phyloP scores from a whole-genome alignment of 2,797 vertebrate species.

The Hyperoplus immaculatus region DNA sequence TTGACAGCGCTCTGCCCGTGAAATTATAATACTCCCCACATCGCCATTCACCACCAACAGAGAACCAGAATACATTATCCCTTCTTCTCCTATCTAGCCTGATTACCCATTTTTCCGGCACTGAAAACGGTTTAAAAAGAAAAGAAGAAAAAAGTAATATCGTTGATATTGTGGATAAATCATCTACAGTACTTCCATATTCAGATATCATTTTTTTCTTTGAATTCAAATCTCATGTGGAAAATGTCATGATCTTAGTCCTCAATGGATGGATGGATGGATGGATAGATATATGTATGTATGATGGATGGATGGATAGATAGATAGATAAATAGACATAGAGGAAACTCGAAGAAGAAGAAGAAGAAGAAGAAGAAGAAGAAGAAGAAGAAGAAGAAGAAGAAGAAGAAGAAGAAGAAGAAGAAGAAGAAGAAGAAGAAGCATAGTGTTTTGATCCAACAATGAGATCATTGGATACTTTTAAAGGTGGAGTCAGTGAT shows the following conservation, averaged over 20 bases:
- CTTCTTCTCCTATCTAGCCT: not conserved
- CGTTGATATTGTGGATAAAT: not conserved
- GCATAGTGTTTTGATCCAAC: constrained; percentile 7
- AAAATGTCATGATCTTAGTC: not conserved
- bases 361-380: too few species aligned
- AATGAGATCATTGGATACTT: constrained; percentile 28
- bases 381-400: too few species aligned
- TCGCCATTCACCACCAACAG: constrained; percentile 28
- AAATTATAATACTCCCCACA: constrained; percentile 22
- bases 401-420: too few species aligned
- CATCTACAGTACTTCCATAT: not conserved
- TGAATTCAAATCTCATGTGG: not conserved
- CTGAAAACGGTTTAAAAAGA: not conserved
- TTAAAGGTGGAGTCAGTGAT: constrained; percentile 30
- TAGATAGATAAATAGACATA: too few species aligned
- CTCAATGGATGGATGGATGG: not conserved
- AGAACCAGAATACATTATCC: constrained; percentile 23
- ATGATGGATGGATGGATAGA: too few species aligned
- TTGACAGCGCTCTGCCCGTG: constrained; percentile 1
- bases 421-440: not conserved
- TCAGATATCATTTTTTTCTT: not conserved
- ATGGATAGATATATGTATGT: too few species aligned
- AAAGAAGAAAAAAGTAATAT: not conserved
- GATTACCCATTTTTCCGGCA: not conserved
- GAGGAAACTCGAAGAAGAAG: too few species aligned